Base-by-base conservation (phyloP, 2,888 invertebrate species). In the Coenonympha arcania region DNA sequence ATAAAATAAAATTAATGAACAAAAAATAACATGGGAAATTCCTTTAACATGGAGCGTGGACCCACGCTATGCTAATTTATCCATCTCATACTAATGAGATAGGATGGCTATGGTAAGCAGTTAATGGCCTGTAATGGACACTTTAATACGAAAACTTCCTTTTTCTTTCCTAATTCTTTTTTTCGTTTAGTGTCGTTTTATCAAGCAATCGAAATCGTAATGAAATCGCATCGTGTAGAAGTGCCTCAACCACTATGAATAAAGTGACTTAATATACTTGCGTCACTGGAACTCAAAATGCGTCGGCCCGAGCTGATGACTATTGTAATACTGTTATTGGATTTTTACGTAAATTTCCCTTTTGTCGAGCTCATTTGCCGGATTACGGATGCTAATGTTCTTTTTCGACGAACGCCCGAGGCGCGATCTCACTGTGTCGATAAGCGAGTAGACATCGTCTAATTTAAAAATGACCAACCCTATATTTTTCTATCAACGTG, bases 291-390 rank as follows among this genome's bases (percentile, higher is more conserved):
- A 56, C 54, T 52, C 57, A 50, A 58, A 62, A 57, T 55, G 55
- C 56, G 43, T 54, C 48, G 55, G 52, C 55, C 50, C 40, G 48
- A 49, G 61, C 62, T 64, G 66, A 72, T 65, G 63, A 62, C 64
- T 60, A 52, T 58, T 63, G 62, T 66, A 71, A 75, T 73, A 52
- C 58, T 63, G 62, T 66, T 71, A 75, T 73, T 70, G 64, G 64
- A 69, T 68, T 76, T 76, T 72, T 68, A 73, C 71, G 71, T 72
- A 76, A 79, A 77, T 75, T 67, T 60, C 61, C 65, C 61, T 64
- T 73, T 77, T 76, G 77, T 73, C 68, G 66, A 63, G 65, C 68
- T 73, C 73, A 73, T 77, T 79, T 71, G 62, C 61, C 61, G 66
- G 69, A 73, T 78, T 78, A 74, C 68, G 62, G 70, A 70, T 69